phyloP scores from a whole-genome alignment of 2,113 vertebrate species.

The Castor canadensis region DNA sequence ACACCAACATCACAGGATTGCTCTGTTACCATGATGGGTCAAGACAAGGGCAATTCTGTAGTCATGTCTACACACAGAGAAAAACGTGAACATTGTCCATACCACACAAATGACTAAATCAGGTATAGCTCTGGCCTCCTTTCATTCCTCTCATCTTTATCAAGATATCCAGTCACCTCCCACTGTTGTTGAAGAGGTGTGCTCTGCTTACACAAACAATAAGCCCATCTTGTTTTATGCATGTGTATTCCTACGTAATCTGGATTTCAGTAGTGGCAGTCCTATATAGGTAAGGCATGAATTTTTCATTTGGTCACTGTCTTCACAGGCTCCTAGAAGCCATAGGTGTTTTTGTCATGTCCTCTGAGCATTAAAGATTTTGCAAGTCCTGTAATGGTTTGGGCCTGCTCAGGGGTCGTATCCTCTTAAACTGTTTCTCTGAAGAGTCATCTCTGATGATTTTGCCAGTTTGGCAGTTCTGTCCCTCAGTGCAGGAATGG shows the following conservation, averaged over 20 bases:
- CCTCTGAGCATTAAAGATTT: not conserved
- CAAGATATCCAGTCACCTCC: too few relatives aligned
- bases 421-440: too few relatives aligned
- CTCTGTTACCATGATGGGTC: not conserved
- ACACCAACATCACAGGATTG: not conserved
- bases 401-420: too few relatives aligned
- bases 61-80: not conserved
- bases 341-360: not conserved
- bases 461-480: too few relatives aligned
- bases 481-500: too few relatives aligned
- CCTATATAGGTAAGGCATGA: not conserved
- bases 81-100: not conserved
- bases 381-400: too few relatives aligned
- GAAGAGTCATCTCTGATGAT: too few relatives aligned
- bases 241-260: not conserved
- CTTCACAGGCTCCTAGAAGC: not conserved
- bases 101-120: not conserved
- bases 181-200: not conserved
- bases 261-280: not conserved
- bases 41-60: not conserved
- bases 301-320: not conserved
- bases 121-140: not conserved
- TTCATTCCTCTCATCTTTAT: not conserved
- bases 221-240: not conserved
- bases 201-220: not conserved